These are phyloP conservation scores for Archaeoteleia sp. DNA, from an alignment of 2,888 invertebrate species.

Conservation along the genomic window DNA sequence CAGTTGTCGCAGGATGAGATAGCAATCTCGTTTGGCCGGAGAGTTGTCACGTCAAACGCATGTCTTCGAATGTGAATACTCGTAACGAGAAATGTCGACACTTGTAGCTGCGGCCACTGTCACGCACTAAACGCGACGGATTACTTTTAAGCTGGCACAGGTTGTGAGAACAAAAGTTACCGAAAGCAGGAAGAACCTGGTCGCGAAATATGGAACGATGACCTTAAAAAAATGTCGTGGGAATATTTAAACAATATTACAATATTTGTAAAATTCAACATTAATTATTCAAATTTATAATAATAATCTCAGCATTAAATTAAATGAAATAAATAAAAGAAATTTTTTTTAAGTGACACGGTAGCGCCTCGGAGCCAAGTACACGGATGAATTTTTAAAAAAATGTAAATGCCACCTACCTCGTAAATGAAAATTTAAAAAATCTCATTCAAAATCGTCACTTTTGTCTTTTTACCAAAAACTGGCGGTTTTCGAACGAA, in stretches of 20 bases:
- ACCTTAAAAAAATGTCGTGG: slow-evolving; percentile 33
- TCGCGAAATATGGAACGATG: slow-evolving; percentile 40
- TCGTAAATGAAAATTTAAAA: too few relatives aligned
- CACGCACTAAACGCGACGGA: slow-evolving; percentile 39
- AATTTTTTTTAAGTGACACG: too few relatives aligned
- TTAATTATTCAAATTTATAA: too few relatives aligned
- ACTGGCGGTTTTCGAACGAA: too few relatives aligned
- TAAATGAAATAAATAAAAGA: too few relatives aligned
- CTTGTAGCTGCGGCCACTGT: slow-evolving; percentile 32
- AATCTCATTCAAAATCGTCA: too few relatives aligned
- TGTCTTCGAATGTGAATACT: slow-evolving; percentile 28
- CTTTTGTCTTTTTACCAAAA: too few relatives aligned
- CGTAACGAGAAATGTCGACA: slow-evolving; percentile 20
- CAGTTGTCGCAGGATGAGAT: too few relatives aligned
- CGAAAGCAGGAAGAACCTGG: slow-evolving; percentile 39
- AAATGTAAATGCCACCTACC: too few relatives aligned
- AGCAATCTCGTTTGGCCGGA: neutral
- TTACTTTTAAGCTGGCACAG: slow-evolving; percentile 16
- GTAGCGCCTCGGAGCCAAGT: too few relatives aligned
- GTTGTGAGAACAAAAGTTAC: slow-evolving; percentile 35
- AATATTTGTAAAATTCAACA: neutral
- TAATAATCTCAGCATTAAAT: too few relatives aligned
- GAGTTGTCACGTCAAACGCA: slow-evolving; percentile 25
- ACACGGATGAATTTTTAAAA: too few relatives aligned
- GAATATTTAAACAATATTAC: neutral